Conservation (phyloP, 2,113 vertebrate genomes). For the Syrmaticus mikado region DNA sequence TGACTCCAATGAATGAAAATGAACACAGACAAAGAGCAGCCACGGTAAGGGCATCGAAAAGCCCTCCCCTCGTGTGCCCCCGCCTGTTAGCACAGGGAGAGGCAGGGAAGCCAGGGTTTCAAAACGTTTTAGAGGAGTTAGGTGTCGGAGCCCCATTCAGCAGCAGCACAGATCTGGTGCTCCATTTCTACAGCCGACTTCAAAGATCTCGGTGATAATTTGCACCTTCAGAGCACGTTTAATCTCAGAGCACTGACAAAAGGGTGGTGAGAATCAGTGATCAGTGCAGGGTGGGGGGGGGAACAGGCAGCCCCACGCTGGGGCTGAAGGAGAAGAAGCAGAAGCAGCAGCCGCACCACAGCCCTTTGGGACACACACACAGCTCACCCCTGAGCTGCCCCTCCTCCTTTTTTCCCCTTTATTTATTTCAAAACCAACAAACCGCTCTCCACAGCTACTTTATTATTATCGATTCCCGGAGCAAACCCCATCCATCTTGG, state of each 20-base stretch:
- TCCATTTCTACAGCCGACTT: background rate
- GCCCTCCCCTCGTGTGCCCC: background rate
- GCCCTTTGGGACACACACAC: background rate
- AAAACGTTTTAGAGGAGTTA: slow-evolving; percentile 8
- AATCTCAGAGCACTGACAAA: background rate
- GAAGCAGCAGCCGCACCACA: accelerated
- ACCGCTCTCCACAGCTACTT: slow-evolving; percentile 34
- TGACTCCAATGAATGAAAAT: background rate
- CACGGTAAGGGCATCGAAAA: background rate
- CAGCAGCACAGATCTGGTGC: background rate
- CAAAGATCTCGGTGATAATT: background rate
- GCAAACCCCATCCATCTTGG: slow-evolving; percentile 15
- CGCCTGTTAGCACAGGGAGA: background rate
- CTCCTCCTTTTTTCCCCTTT: background rate
- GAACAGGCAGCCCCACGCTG: background rate
- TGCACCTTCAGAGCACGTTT: background rate
- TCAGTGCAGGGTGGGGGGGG: background rate
- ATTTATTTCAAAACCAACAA: slow-evolving; percentile 27
- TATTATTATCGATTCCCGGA: slow-evolving; percentile 35
- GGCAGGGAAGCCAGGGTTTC: slow-evolving; percentile 12
- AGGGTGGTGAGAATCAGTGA: accelerated
- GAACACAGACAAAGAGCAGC: slow-evolving; percentile 39
- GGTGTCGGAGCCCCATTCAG: background rate
- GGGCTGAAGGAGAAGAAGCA: accelerated
- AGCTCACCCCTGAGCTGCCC: too few species aligned